phyloP scores from a whole-genome alignment of 2,797 vertebrate species.

The Poecilia gillii region DNA sequence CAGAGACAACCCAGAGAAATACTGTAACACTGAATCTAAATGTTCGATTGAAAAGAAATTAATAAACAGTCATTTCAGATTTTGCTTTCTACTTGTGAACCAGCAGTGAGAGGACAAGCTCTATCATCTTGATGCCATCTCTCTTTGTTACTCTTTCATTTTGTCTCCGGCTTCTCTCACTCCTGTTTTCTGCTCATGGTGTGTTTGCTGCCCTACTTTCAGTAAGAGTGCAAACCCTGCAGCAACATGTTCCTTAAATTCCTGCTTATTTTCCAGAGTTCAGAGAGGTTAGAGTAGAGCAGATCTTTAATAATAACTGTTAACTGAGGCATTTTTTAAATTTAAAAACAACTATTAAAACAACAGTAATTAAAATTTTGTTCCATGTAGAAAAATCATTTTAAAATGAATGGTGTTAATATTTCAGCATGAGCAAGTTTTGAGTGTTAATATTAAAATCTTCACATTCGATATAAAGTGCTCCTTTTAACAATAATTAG shows the following conservation, averaged over 20 bases:
- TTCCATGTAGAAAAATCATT: background rate
- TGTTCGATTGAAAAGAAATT: slow-evolving; percentile 3
- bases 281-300: slow-evolving; percentile 21
- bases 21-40: slow-evolving; percentile 25
- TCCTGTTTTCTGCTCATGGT: slow-evolving; percentile 43
- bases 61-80: background rate
- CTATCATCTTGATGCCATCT: slow-evolving; percentile 37
- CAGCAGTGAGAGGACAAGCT: slow-evolving; percentile 21
- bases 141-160: slow-evolving; percentile 26
- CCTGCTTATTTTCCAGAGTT: slow-evolving; percentile 12
- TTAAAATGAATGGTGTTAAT: background rate
- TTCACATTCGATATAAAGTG: background rate
- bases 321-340: background rate
- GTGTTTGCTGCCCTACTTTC: slow-evolving; percentile 68
- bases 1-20: slow-evolving; percentile 44
- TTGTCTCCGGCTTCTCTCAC: slow-evolving; percentile 32
- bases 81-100: background rate
- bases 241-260: slow-evolving; percentile 48
- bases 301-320: background rate
- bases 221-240: slow-evolving; percentile 51
- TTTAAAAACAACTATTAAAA: background rate
- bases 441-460: background rate
- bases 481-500: background rate
- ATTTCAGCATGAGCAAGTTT: background rate
- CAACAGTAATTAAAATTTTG: background rate